Evolutionary conservation across 2,888 invertebrate genomes (phyloP).

Genomic region (Phaonia tiefii): DNA sequence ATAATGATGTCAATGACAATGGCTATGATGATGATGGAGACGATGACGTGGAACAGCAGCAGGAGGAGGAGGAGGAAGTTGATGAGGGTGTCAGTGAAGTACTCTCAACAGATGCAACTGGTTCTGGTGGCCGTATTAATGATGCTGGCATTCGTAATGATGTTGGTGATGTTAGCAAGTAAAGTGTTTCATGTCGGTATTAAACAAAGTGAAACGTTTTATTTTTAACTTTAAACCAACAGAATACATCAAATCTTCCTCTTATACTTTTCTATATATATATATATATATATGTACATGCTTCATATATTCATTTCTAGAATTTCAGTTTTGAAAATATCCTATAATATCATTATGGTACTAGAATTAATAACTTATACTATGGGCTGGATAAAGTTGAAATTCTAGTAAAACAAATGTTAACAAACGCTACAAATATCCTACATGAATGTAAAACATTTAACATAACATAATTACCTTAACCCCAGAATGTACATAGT

Average conservation of each 20-base stretch:
- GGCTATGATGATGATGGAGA: slow-evolving; percentile 38
- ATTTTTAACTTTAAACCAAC: background rate
- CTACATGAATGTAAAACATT: background rate
- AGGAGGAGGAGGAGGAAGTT: background rate
- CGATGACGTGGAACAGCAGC: slow-evolving; percentile 38
- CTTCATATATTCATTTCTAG: no score
- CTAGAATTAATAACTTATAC: slow-evolving; percentile 60
- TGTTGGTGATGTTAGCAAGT: slow-evolving; percentile 47
- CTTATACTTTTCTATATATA: no score
- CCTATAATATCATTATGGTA: no score
- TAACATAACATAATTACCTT: background rate
- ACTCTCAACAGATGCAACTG: slow-evolving; percentile 14
- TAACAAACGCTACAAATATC: slow-evolving; percentile 3
- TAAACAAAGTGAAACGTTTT: slow-evolving; percentile 38
- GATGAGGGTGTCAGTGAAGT: slow-evolving; percentile 6
- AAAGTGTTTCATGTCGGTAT: slow-evolving; percentile 51
- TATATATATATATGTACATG: no score
- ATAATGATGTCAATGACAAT: slow-evolving; percentile 44
- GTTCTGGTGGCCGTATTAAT: slow-evolving; percentile 19
- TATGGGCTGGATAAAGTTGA: slow-evolving; percentile 78
- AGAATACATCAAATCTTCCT: background rate
- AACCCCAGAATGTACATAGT: background rate
- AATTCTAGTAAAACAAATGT: slow-evolving; percentile 65
- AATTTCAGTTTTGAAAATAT: no score
- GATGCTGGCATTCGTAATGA: slow-evolving; percentile 36